Evolutionary conservation across 2,888 invertebrate genomes (phyloP), one percentile per base, ranked within the genome.

Genomic region (Odontomyia ornata): DNA sequence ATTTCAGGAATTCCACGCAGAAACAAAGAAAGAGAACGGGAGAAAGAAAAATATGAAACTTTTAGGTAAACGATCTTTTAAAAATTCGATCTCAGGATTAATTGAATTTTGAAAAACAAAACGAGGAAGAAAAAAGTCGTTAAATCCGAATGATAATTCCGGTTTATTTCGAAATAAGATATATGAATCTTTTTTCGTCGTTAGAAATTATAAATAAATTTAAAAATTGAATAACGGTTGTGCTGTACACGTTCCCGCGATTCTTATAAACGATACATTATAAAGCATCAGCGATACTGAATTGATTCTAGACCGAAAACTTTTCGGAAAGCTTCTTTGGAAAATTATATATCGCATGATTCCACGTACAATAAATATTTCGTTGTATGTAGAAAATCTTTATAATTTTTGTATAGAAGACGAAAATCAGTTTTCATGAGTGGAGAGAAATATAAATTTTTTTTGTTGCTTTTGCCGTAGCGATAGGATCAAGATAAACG

Each of bases 241-340:
- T n/a, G n/a, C n/a, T n/a, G n/a, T n/a, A n/a, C n/a, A n/a, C n/a
- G 9, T 56, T 18, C 5, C 15, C 56, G 46, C 25, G 18, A 57
- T 73, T 56, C 18, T 56, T 52, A 57, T 57, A 57, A 60, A 57
- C 60, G 57, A 28, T 52, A 72, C n/a, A 52, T 36, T 52, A 25
- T 60, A 57, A 73, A 73, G 73, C 60, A 73, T 60, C 21, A 73
- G 60, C 73, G 73, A 73, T 73, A 73, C 73, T 73, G 60, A 57
- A 23, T n/a, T 7, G 13, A 52, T 18, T 52, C 15, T 18, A 52
- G 11, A 4, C 0, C 52, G 15, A 15, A 52, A 52, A 18, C 52
- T 52, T 18, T 52, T 52, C n/a, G 13, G 18, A 52, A 52, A 52
- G 18, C 36, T 36, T 36, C 36, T 36, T 36, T 60, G 57, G 57